Evolutionary conservation across 1,140 invertebrate genomes (phyloP), one percentile per base, ranked within the genome.

Genomic region (Bombus waltoni): DNA sequence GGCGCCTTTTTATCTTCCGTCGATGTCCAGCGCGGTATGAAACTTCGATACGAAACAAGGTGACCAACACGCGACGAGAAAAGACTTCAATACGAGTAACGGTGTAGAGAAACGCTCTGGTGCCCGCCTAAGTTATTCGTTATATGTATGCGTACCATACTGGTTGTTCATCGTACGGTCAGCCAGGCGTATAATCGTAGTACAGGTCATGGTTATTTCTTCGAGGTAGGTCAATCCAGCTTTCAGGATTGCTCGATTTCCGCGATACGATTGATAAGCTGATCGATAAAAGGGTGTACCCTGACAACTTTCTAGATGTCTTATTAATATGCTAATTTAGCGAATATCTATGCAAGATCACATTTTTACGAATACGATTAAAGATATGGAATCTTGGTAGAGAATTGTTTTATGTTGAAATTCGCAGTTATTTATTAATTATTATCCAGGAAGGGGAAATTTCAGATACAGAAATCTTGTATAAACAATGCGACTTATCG

Each of bases 31-130:
- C 74, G 53, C 35, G 25, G 85, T 65, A 82, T 71, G 78, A 70
- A 44, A 68, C 44, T 84, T 84, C 68, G 85, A 83, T 83, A 90
- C 44, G 66, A 87, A 87, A 81, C 70, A 89, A 81, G 88, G 81
- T 85, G 89, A 79, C 62, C 78, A 77, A 75, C 79, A 83, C 75
- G 78, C 85, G 75, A 81, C 74, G 68, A 81, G 79, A 85, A 62
- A 76, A 87, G 66, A 89, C 82, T 90, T 89, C 88, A 73, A 90
- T 91, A 83, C 83, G 88, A 89, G 89, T 94, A 94, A 94, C 93
- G 93, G 93, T 93, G 89, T 89, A 87, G 91, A 84, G 93, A 91
- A 92, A 94, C 93, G 93, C 93, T 93, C 93, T 93, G 92, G 87
- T 94, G 92, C 85, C 75, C 91, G 86, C 88, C 44, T 85, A 91